Base-by-base conservation (phyloP, 2,113 vertebrate species). In the Hyperopisus bebe region DNA sequence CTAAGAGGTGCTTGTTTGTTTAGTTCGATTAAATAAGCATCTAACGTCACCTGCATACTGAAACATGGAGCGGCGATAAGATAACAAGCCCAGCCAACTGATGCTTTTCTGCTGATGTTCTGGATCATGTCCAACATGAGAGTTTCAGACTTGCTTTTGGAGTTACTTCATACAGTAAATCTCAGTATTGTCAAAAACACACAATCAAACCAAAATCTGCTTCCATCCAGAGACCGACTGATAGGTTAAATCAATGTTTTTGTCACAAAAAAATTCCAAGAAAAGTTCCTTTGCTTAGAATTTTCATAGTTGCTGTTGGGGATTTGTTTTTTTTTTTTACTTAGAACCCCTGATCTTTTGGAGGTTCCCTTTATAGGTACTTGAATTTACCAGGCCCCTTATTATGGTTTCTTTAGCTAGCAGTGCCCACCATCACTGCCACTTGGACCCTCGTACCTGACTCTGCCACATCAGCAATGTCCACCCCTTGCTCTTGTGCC, bases 381-480 rank as follows among this genome's bases (percentile, higher is more conserved):
- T 55, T 90, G 48, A 31, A 84, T 62, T 70, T 88, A 92, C 93
- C 91, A 93, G 93, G 92, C 86, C 92, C 70, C 24, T 62, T 42
- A 74, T 88, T 53, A 35, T 86, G 2, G 70, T 88, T 83, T 15
- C 88, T 77, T 92, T 89, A 35, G 87, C 91, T 94, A 96, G 97
- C 97, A 97, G 97, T 92, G 93, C 97, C 97, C 97, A 98, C 97
- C 97, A 97, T 96, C 96, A 96, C 97, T 97, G 96, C 97, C 95
- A 95, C 88, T 95, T 91, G 95, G 94, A 96, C 94, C 94, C 97
- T 97, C 98, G 95, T 99, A 99, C 98, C 98, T 99, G 98, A 99
- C 98, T 99, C 98, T 97, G 98, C 98, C 96, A 99, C 98, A 97
- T 98, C 98, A 92, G 98, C 98, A 97, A 99, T 99, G 95, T 95